Conservation (phyloP, 1,140 invertebrate genomes). For the Parasteatoda tepidariorum region DNA sequence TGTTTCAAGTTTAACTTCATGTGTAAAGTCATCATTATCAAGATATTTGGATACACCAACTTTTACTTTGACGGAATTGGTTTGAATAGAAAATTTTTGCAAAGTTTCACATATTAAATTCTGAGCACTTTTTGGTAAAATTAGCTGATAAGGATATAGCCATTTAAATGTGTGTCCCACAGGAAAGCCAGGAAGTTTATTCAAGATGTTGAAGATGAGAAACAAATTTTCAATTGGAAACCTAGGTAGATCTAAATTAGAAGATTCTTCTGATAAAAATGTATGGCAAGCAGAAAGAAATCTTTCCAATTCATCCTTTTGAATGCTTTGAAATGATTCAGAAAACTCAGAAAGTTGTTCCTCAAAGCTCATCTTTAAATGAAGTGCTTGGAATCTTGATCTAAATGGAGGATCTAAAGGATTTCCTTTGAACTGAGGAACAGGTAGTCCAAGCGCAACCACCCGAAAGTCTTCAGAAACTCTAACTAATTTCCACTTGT, state of each 20-base stretch:
- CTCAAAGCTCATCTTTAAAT: conserved; percentile 74
- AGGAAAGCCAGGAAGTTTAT: conserved; percentile 17
- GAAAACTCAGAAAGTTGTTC: conserved; percentile 25
- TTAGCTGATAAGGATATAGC: conserved; percentile 44
- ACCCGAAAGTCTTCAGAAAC: conserved; percentile 93
- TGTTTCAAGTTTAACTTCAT: conserved; percentile 6
- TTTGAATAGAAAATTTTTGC: conserved; percentile 19
- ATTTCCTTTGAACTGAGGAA: conserved; percentile 89
- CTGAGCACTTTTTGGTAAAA: conserved; percentile 26
- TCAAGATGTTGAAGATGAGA: conserved; percentile 77
- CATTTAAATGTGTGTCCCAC: conserved; percentile 1
- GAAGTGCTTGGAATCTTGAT: conserved; percentile 92
- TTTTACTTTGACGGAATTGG: not conserved
- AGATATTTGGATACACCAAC: not conserved
- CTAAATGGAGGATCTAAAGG: conserved; percentile 94
- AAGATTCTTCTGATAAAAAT: conserved; percentile 78
- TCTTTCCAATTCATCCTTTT: conserved; percentile 63
- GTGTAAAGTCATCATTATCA: not conserved
- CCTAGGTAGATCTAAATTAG: conserved; percentile 82
- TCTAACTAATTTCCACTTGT: conserved; percentile 86
- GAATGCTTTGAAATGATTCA: not conserved
- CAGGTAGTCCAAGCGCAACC: conserved; percentile 88
- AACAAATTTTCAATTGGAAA: conserved; percentile 89
- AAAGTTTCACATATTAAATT: conserved; percentile 17
- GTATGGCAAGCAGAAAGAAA: conserved; percentile 82